These are phyloP conservation scores for Dasyprocta punctata DNA, from an alignment of 2,113 vertebrate species.

Conservation along the genomic window DNA sequence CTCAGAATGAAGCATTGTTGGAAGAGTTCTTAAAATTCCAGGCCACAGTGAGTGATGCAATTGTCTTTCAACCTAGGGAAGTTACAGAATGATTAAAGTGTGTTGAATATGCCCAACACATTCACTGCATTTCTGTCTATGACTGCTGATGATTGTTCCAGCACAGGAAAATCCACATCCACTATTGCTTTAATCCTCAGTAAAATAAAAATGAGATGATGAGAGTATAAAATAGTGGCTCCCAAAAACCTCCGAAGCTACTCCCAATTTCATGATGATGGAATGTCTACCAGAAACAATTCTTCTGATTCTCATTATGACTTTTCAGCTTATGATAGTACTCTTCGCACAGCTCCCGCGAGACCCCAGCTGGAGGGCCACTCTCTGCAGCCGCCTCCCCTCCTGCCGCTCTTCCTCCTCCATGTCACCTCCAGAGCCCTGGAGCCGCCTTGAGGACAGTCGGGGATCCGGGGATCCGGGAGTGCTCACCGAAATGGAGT, in stretches of 20 bases:
- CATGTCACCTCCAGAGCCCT: neutral
- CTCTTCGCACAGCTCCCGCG: no score
- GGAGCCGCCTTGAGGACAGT: neutral
- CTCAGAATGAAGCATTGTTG: neutral
- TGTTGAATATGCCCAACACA: neutral
- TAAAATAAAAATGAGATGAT: slow-evolving; percentile 38
- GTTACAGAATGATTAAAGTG: neutral
- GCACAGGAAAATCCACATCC: neutral
- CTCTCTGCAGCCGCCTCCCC: neutral
- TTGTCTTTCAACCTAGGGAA: neutral
- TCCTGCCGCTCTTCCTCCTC: neutral
- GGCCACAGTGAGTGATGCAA: neutral
- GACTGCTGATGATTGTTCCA: neutral
- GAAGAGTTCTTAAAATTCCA: neutral
- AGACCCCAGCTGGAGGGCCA: fast-evolving
- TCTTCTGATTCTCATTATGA: neutral
- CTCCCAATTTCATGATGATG: neutral
- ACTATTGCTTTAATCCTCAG: neutral
- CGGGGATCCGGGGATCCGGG: neutral
- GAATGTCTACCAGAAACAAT: neutral
- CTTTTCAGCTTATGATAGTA: neutral
- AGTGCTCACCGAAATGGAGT: neutral
- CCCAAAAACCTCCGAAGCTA: neutral
- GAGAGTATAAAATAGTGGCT: neutral
- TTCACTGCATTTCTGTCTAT: neutral